These are phyloP conservation scores for Dromas ardeola DNA, from an alignment of 2,113 vertebrate species.

Conservation along the genomic window DNA sequence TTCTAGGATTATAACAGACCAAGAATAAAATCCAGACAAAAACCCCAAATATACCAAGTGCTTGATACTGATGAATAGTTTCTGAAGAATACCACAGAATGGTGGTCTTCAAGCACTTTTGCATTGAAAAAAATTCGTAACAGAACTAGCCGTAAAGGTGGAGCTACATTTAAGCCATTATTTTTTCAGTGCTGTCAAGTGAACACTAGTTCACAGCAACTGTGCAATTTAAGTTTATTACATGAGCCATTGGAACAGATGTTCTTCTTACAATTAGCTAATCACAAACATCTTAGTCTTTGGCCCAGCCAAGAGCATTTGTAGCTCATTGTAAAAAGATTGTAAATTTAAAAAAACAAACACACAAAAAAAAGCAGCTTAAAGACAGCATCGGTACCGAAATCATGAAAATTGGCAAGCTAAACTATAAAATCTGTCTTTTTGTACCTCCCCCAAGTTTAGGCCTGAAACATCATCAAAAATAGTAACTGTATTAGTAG, in stretches of 20 bases:
- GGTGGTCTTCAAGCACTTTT: neutral
- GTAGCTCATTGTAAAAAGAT: neutral
- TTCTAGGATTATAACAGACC: neutral
- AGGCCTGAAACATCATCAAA: neutral
- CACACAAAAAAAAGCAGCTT: neutral
- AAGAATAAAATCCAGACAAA: slow-evolving; percentile 16
- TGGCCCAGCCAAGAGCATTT: neutral
- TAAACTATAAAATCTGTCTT: neutral
- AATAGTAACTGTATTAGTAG: neutral
- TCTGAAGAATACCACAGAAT: neutral
- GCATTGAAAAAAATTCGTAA: neutral
- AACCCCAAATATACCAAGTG: neutral
- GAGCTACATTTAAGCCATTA: slow-evolving; percentile 31
- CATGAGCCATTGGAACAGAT: slow-evolving; percentile 37
- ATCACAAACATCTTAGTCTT: slow-evolving; percentile 2
- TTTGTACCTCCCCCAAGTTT: neutral
- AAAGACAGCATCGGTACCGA: neutral
- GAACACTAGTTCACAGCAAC: slow-evolving; percentile 17
- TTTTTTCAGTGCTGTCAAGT: slow-evolving; percentile 1
- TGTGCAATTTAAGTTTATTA: slow-evolving; percentile 29
- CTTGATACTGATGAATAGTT: neutral
- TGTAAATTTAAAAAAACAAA: neutral
- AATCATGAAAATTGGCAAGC: slow-evolving; percentile 30
- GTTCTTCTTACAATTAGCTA: slow-evolving; percentile 6
- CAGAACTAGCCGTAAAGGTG: slow-evolving; percentile 15